A percentile compares a stretch with the other conserved stretches of the same genome.
These are phyloP conservation scores for Boleophthalmus pectinirostris DNA, from an alignment of 2,113 vertebrate genomes.

Conservation along the genomic window DNA sequence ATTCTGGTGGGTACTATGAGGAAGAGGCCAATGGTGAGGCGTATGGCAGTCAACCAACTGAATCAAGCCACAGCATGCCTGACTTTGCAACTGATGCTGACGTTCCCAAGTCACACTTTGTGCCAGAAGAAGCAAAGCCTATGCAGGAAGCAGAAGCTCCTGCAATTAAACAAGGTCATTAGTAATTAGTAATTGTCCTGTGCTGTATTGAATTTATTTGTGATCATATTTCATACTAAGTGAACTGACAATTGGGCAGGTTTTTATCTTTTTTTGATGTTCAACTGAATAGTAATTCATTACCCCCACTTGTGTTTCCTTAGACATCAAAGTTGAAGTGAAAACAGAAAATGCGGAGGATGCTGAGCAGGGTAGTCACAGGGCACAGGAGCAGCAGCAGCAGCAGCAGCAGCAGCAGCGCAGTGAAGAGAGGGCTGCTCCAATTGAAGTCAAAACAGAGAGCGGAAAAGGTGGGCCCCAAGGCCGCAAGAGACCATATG, in stretches of 20 bases:
- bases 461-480: constrained; percentile 56
- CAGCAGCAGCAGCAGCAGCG: not conserved
- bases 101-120: constrained; percentile 48
- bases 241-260: not conserved
- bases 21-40: constrained; percentile 52
- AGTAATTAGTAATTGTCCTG: not conserved
- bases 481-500: constrained; percentile 82
- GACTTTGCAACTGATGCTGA: constrained; percentile 62
- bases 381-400: constrained; percentile 12
- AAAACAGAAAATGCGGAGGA: constrained; percentile 59
- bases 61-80: constrained; percentile 31
- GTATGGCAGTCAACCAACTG: constrained; percentile 36
- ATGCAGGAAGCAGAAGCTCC: not conserved
- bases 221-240: not conserved
- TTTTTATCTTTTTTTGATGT: not conserved
- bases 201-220: not conserved
- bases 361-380: constrained; percentile 8
- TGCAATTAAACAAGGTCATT: constrained; percentile 56
- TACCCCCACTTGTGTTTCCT: constrained; percentile 2
- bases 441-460: constrained; percentile 56
- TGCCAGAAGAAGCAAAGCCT: constrained; percentile 33
- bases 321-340: constrained; percentile 57
- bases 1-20: constrained; percentile 69
- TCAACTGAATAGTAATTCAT: not conserved
- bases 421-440: constrained; percentile 17